These are phyloP conservation scores for Aspidiotus rigidus DNA, from an alignment of 2,888 invertebrate species.

Conservation along the genomic window DNA sequence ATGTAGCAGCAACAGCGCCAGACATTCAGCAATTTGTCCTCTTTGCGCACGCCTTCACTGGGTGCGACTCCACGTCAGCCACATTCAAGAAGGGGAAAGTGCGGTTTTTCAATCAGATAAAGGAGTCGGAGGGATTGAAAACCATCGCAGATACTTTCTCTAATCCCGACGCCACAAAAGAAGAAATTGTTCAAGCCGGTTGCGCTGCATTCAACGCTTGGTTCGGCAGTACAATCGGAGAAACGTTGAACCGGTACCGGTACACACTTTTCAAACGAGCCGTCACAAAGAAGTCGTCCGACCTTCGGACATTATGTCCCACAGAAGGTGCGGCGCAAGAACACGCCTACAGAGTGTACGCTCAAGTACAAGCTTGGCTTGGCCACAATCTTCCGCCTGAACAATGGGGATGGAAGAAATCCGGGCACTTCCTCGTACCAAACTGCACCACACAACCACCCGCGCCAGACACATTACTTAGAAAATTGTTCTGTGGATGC, in stretches of 20 bases:
- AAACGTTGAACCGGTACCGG: no score
- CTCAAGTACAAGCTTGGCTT: not conserved
- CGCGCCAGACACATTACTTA: not conserved
- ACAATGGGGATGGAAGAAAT: not conserved
- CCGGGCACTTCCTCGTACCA: no score
- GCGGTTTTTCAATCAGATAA: not conserved
- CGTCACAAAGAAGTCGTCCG: no score
- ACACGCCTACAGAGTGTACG: not conserved
- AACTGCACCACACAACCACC: no score
- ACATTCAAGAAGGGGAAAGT: not conserved
- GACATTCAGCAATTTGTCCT: no score
- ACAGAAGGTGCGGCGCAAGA: not conserved
- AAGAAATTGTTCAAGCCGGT: no score
- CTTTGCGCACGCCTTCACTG: not conserved
- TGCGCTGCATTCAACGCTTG: no score
- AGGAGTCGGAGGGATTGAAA: not conserved
- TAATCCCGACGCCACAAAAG: no score
- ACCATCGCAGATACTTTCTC: not conserved
- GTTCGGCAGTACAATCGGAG: no score
- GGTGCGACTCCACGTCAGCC: not conserved
- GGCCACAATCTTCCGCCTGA: not conserved
- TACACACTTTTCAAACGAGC: no score
- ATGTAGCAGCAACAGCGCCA: no score
- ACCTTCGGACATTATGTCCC: not conserved
- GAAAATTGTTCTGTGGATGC: not conserved